Conservation (phyloP, 2,113 vertebrate genomes). For the Etia nguti region DNA sequence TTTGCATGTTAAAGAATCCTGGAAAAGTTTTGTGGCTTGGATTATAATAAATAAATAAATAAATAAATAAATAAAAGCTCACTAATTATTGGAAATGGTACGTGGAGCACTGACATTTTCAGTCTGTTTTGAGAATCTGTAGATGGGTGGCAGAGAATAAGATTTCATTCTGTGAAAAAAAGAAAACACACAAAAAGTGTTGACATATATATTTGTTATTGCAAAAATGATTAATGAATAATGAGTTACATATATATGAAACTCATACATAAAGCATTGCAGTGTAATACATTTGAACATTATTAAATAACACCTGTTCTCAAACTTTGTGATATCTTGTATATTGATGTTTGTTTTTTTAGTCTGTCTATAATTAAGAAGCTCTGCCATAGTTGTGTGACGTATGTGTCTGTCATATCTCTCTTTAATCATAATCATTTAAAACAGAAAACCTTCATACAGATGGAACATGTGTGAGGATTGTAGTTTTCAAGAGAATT, state of each 20-base stretch:
- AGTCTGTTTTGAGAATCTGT: slow-evolving; percentile 82
- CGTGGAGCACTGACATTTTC: slow-evolving; percentile 81
- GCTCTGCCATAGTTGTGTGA: background rate
- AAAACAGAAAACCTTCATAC: background rate
- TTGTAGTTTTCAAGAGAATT: background rate
- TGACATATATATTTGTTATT: background rate
- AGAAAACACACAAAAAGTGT: background rate
- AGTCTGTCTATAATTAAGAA: background rate
- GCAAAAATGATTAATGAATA: background rate
- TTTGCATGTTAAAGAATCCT: background rate
- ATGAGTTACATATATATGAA: background rate
- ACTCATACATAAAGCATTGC: background rate
- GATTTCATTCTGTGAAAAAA: slow-evolving; percentile 80
- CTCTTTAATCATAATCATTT: background rate
- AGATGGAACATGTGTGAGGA: background rate
- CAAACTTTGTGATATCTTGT: background rate
- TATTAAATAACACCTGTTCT: background rate
- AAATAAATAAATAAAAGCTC: background rate
- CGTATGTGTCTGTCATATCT: background rate
- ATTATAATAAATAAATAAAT: background rate
- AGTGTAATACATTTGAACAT: background rate
- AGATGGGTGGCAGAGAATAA: slow-evolving; percentile 81
- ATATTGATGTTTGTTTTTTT: background rate
- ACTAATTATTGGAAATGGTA: background rate
- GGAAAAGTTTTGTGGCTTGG: background rate